A percentile compares a stretch with the other conserved stretches of the same genome.
These are phyloP conservation scores for Meiosimyza platycephala DNA, from an alignment of 2,888 invertebrate genomes.

Conservation along the genomic window DNA sequence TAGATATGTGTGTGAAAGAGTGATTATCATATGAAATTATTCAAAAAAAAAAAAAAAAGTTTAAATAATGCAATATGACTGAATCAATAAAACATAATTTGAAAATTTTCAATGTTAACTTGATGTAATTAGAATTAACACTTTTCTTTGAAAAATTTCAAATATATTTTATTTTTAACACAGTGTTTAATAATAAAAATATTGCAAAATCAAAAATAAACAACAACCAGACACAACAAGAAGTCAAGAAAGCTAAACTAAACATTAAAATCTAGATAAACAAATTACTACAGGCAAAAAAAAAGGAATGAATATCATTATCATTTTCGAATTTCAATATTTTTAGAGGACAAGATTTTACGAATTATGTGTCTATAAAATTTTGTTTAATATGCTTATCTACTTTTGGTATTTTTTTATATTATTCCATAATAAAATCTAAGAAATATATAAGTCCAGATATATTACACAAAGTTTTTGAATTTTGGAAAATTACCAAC, in stretches of 20 bases:
- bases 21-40: constrained; percentile 8
- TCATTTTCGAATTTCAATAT: constrained; percentile 1
- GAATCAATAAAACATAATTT: background rate
- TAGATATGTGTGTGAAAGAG: background rate
- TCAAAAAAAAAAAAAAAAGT: constrained; percentile 2
- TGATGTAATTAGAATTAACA: background rate
- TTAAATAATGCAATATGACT: background rate
- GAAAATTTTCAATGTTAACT: constrained; percentile 14
- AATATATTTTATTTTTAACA: background rate
- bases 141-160: background rate
- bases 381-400: no score
- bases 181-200: background rate
- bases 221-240: constrained; percentile 13
- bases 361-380: no score
- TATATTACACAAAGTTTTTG: no score
- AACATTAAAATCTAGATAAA: constrained; percentile 30
- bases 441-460: no score
- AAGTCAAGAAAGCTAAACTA: constrained; percentile 11
- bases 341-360: no score
- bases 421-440: no score
- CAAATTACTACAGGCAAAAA: constrained; percentile 23
- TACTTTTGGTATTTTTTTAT: no score
- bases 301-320: constrained; percentile 8
- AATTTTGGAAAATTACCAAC: no score
- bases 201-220: constrained; percentile 17